Base-by-base conservation (phyloP, 2,113 vertebrate species). In the Xiphophorus hellerii region DNA sequence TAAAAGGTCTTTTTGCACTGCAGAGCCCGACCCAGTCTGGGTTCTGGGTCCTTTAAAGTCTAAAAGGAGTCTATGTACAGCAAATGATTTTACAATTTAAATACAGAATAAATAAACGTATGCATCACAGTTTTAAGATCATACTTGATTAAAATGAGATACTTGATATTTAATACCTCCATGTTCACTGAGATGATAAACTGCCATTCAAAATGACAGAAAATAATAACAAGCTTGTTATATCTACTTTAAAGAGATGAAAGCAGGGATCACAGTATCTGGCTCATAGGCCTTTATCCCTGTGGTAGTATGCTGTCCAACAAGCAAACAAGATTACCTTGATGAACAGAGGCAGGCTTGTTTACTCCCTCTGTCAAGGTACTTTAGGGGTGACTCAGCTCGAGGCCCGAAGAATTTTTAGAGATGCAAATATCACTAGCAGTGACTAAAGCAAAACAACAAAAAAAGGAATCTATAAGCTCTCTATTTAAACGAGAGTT, bases 281-380 rank as follows among this genome's bases (percentile, higher is more conserved):
- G 66, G 62, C 20, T 76, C 28, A n/a, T 2, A 33, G 51, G 22
- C 51, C 51, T 58, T 58, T 58, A 58, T 87, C 74, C 78, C 68
- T 1, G 42, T 67, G 81, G 77, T 80, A 78, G 74, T 14, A 33
- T 30, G 80, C 60, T 63, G 81, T 82, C 89, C 81, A 63, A 76
- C 71, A 81, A 87, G 73, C 84, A 93, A 93, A 93, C 84, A 92
- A 79, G 85, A 91, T 91, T 89, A 91, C 84, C 69, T 61, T 87
- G 88, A 91, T 84, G 88, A 93, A 86, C 78, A 89, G 74, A 74
- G 80, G 84, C 72, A 76, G 67, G 28, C 76, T 78, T 90, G 87
- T 92, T 92, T 90, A 85, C 85, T 68, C 39, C 71, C 33, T 28
- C 71, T 76, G 87, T 84, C 83, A 90, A 91, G 84, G 88, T 85